Evolutionary conservation across 2,113 vertebrate genomes (phyloP).

Genomic region (Collichthys lucidus): DNA sequence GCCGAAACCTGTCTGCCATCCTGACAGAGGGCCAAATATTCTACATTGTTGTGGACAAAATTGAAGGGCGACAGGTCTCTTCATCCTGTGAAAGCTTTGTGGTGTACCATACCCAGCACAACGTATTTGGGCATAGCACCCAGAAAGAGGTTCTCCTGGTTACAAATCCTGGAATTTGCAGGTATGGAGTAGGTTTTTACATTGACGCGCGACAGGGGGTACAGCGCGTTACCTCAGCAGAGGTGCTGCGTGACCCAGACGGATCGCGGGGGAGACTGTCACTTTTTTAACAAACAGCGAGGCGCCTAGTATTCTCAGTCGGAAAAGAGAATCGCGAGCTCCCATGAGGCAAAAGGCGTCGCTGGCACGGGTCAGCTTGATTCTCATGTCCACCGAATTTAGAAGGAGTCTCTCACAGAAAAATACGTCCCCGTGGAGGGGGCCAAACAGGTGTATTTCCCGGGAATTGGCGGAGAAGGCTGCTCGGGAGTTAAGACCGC

Average conservation of each 20-base stretch:
- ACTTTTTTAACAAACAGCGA: not conserved
- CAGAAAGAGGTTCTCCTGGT: constrained; percentile 11
- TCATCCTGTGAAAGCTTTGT: not conserved
- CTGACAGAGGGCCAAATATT: too few relatives aligned
- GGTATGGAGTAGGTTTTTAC: constrained; percentile 1
- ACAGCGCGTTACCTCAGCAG: not conserved
- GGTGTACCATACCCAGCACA: not conserved
- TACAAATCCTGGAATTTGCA: not conserved
- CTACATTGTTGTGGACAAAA: too few relatives aligned
- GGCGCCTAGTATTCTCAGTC: not conserved
- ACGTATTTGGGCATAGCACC: not conserved
- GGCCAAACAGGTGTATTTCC: too few relatives aligned
- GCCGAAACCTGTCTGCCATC: too few relatives aligned
- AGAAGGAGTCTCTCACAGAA: not conserved
- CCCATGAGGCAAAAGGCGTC: not conserved
- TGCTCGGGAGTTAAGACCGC: too few relatives aligned
- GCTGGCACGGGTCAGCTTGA: not conserved
- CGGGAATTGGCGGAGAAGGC: too few relatives aligned
- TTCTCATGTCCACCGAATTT: not conserved
- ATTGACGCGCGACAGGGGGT: not conserved
- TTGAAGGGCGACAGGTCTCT: too few relatives aligned
- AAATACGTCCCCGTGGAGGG: too few relatives aligned
- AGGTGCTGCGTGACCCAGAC: not conserved
- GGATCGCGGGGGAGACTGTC: too few relatives aligned
- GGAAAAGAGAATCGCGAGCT: not conserved